A percentile compares a stretch with the other conserved stretches of the same genome.
These are phyloP conservation scores for Chloebia gouldiae DNA, from an alignment of 2,113 vertebrate genomes.

Conservation along the genomic window DNA sequence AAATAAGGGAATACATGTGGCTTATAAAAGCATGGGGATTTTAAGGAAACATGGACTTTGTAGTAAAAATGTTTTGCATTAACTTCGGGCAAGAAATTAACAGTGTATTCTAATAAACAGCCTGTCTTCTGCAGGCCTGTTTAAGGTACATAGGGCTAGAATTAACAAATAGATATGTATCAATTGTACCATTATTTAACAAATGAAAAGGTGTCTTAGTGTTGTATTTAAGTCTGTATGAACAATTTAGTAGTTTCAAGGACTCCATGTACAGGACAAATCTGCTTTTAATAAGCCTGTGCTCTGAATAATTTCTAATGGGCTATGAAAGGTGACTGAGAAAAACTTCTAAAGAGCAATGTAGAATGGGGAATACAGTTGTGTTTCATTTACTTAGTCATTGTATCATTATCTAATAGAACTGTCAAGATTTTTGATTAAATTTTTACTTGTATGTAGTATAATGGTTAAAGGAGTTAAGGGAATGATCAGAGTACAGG, in stretches of 20 bases:
- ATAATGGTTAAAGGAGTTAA: not conserved
- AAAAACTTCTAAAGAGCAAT: not conserved
- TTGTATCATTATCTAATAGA: not conserved
- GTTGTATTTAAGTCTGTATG: not conserved
- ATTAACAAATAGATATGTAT: not conserved
- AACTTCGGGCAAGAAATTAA: not conserved
- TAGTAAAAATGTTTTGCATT: not conserved
- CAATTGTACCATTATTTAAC: not conserved
- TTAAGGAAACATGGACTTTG: not conserved
- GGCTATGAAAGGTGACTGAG: not conserved
- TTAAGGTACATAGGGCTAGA: not conserved
- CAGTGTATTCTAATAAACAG: not conserved
- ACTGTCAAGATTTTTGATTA: not conserved
- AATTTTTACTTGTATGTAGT: not conserved
- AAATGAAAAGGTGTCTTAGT: not conserved
- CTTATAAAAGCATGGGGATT: not conserved
- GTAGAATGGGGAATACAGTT: not conserved
- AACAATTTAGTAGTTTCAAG: not conserved
- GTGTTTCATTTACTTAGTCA: not conserved
- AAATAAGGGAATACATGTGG: not conserved
- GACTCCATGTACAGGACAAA: not conserved
- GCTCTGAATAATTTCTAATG: not conserved
- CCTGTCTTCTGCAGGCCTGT: not conserved
- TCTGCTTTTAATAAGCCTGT: not conserved
- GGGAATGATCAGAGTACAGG: not conserved